Conservation (phyloP, 2,113 vertebrate genomes). For the Poeciliopsis prolifica region DNA sequence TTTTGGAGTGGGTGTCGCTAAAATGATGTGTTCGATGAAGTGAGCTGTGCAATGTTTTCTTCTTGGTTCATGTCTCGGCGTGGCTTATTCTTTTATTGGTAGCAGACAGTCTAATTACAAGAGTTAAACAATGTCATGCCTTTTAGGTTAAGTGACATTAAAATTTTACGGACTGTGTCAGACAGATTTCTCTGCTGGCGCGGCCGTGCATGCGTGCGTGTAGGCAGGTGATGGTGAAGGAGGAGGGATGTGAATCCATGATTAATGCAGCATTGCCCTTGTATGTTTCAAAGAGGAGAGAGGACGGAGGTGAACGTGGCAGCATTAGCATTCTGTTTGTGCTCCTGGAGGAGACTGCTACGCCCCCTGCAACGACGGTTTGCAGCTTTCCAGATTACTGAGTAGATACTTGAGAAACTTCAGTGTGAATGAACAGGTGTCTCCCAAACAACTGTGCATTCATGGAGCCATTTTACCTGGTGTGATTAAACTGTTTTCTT, state of each 20-base stretch:
- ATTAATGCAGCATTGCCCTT: conserved; percentile 83
- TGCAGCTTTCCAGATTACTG: conserved; percentile 57
- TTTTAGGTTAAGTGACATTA: conserved; percentile 38
- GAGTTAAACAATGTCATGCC: conserved; percentile 14
- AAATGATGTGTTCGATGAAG: conserved; percentile 42
- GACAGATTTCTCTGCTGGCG: conserved; percentile 32
- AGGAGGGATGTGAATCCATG: conserved; percentile 61
- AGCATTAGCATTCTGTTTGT: conserved; percentile 79
- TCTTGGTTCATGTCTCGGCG: conserved; percentile 8
- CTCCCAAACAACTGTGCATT: conserved; percentile 19
- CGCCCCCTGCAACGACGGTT: conserved; percentile 61
- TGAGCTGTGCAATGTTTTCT: conserved; percentile 33
- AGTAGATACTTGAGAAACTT: conserved; percentile 58
- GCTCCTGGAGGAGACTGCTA: conserved; percentile 66
- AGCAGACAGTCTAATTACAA: conserved; percentile 24
- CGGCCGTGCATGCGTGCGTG: conserved; percentile 11
- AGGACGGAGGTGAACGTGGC: conserved; percentile 64
- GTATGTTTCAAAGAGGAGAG: conserved; percentile 71
- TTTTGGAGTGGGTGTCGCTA: conserved; percentile 55
- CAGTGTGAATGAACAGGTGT: conserved; percentile 49
- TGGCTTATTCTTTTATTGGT: conserved; percentile 28
- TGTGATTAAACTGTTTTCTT: neutral
- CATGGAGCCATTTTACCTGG: neutral
- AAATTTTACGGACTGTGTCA: conserved; percentile 27
- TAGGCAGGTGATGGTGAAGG: conserved; percentile 52